Evolutionary conservation across 2,888 invertebrate species (phyloP).

Genomic region (Tipula unca): DNA sequence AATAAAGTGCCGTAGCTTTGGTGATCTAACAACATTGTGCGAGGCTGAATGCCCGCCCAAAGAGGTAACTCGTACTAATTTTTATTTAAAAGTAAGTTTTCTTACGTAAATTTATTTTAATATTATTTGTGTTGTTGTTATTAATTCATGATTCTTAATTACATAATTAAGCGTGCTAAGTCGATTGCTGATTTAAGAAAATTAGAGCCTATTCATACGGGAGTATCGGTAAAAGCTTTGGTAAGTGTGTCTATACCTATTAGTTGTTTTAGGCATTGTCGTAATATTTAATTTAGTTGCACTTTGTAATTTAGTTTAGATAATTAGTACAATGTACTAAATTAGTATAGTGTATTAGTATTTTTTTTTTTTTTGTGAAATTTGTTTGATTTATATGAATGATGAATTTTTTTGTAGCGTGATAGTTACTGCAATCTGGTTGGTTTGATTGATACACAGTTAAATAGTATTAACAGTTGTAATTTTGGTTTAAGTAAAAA

Average conservation of each 20-base stretch:
- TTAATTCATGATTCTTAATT: not conserved
- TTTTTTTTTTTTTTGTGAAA: not conserved
- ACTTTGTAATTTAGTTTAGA: not conserved
- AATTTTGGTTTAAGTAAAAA: slow-evolving; percentile 1
- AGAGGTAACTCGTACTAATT: slow-evolving; percentile 18
- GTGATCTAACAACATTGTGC: slow-evolving; percentile 28
- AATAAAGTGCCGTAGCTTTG: slow-evolving; percentile 29
- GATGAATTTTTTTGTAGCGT: slow-evolving; percentile 29
- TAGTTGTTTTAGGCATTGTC: not conserved
- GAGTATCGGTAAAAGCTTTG: slow-evolving; percentile 53
- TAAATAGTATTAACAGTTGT: slow-evolving; percentile 1
- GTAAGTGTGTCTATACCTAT: slow-evolving; percentile 47
- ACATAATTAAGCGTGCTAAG: slow-evolving; percentile 27
- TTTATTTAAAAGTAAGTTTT: slow-evolving; percentile 26
- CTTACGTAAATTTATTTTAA: not conserved
- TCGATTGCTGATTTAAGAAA: slow-evolving; percentile 28
- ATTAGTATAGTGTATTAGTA: not conserved
- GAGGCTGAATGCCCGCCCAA: slow-evolving; percentile 19
- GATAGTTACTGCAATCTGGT: slow-evolving; percentile 35
- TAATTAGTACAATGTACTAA: not conserved
- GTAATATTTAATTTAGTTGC: not conserved
- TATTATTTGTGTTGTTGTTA: not conserved
- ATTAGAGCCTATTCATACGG: slow-evolving; percentile 33
- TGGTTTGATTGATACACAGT: slow-evolving; percentile 27
- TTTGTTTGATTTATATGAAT: slow-evolving; percentile 15